Evolutionary conservation across 2,113 vertebrate species (phyloP).

Genomic region (Perccottus glenii): DNA sequence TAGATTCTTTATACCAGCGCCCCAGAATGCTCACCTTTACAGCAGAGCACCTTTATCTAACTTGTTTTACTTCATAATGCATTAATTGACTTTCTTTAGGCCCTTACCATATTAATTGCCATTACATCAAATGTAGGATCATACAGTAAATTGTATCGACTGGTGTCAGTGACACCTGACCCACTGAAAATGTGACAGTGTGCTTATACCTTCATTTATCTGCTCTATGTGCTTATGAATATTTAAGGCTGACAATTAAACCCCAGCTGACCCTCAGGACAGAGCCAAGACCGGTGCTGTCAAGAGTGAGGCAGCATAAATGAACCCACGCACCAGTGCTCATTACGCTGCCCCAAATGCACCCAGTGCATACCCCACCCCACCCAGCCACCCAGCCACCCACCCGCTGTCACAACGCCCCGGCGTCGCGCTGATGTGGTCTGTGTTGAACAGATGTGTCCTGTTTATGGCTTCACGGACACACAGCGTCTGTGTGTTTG

Average conservation of each 20-base stretch:
- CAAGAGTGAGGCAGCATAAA: slow-evolving; percentile 55
- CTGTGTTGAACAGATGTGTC: slow-evolving; percentile 59
- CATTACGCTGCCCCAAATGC: slow-evolving; percentile 36
- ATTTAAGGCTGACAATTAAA: slow-evolving; percentile 83
- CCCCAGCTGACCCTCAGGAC: slow-evolving; percentile 73
- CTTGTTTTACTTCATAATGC: slow-evolving; percentile 73
- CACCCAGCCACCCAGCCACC: slow-evolving; percentile 15
- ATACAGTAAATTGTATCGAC: slow-evolving; percentile 80
- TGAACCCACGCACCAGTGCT: slow-evolving; percentile 35
- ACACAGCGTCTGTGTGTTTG: slow-evolving; percentile 50
- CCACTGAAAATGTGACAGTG: slow-evolving; percentile 81
- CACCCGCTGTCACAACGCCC: slow-evolving; percentile 53
- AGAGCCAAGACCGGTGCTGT: slow-evolving; percentile 52
- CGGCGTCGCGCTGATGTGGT: slow-evolving; percentile 47
- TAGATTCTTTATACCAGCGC: slow-evolving; percentile 70
- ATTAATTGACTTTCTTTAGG: slow-evolving; percentile 76
- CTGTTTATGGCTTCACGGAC: slow-evolving; percentile 58
- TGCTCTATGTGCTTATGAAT: slow-evolving; percentile 80
- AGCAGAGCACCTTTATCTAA: slow-evolving; percentile 63
- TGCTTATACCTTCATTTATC: slow-evolving; percentile 83
- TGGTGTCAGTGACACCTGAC: slow-evolving; percentile 79
- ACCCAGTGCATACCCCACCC: not conserved
- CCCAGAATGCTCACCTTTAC: slow-evolving; percentile 67
- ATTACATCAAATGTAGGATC: slow-evolving; percentile 69
- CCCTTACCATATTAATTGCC: slow-evolving; percentile 83